Base-by-base conservation (phyloP, 2,888 invertebrate species). In the Polyploca ridens region DNA sequence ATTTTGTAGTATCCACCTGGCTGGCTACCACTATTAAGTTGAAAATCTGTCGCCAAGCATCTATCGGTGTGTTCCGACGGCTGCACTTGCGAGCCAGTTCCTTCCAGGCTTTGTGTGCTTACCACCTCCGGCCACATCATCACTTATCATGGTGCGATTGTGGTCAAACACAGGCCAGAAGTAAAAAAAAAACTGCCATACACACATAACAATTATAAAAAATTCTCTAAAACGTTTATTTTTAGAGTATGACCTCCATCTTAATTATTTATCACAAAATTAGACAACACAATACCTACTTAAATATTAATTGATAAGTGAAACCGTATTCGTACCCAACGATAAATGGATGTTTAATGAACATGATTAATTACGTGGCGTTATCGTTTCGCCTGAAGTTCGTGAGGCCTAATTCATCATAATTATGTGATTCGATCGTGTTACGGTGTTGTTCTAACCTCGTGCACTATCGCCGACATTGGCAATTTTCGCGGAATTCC, bases 341-440 rank as follows among this genome's bases (percentile, higher is more conserved):
- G 38, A 6, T 54, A 58, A 57, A 62, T 66, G 69, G 69, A 74
- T 71, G 70, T 79, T 77, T 74, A 78, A 77, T 79, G 78, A 79
- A 78, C 74, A 78, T 80, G 78, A 80, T 80, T 81, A 80, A 81
- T 81, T 78, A 75, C 76, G 71, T 66, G 68, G 70, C 73, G 74
- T 73, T 77, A 81, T 76, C 81, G 75, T 66, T 68, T 58, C 13
- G 54, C 57, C 62, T 61, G 62, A 62, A 66, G 62, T 66, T 64
- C 61, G 41, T 61, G 44, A 54, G 60, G 19, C 27, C 62, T 60
- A 64, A 64, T 64, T 66, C 64, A 66, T 66, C 64, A 66, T 66
- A 62, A 66, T 66, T 66, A 63, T 59, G 59, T 66, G 60, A 63
- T 62, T 59, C 60, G 60, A 60, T 64, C 54, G 46, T 60, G 33